A percentile compares a stretch with the other conserved stretches of the same genome.
phyloP scores from a whole-genome alignment of 2,888 invertebrate species.

The Mantis religiosa region DNA sequence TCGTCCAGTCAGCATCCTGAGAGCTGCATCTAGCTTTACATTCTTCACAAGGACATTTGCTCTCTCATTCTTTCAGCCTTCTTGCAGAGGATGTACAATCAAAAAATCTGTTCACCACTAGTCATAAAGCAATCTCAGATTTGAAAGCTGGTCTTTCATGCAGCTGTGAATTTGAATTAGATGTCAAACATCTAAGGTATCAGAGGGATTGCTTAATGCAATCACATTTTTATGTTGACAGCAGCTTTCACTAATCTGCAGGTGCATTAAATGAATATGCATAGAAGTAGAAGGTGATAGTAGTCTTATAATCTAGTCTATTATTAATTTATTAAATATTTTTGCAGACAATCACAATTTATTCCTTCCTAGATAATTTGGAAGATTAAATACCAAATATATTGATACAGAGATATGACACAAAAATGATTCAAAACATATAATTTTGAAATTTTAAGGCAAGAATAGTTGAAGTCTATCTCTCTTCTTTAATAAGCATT shows the following conservation, averaged over 20 bases:
- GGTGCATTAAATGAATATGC: background rate
- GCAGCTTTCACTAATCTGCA: background rate
- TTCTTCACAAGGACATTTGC: background rate
- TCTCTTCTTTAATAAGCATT: no score
- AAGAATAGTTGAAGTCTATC: no score
- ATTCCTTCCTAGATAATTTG: no score
- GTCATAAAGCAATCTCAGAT: background rate
- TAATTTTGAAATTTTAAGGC: no score
- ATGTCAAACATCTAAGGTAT: background rate
- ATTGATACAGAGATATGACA: no score
- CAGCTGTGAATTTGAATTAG: background rate
- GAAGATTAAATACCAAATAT: no score
- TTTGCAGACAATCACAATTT: background rate
- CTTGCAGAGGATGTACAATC: background rate
- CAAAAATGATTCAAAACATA: no score
- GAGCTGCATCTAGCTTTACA: conserved; percentile 41
- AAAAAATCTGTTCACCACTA: background rate
- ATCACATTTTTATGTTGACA: background rate
- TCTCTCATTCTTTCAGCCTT: background rate
- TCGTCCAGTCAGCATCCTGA: conserved; percentile 67
- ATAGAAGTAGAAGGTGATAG: background rate
- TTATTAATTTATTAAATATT: background rate
- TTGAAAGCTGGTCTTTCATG: background rate
- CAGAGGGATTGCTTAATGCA: background rate
- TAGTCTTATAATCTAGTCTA: background rate